These are phyloP conservation scores for Xerus inauris DNA, from an alignment of 2,113 vertebrate genomes.

Conservation along the genomic window DNA sequence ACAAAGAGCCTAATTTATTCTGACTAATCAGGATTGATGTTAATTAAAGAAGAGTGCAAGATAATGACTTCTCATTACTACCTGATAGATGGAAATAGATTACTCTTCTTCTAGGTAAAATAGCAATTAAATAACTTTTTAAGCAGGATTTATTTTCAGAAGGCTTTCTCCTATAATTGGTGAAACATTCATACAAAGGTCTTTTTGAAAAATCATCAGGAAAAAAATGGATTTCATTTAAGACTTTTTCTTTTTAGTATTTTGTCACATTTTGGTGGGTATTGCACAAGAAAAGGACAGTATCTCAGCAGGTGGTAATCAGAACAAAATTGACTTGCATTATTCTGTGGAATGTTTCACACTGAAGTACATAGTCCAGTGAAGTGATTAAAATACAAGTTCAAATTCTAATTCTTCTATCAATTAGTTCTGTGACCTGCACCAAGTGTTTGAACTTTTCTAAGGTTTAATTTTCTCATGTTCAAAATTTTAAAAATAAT, in stretches of 20 bases:
- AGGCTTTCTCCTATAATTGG: slow-evolving; percentile 79
- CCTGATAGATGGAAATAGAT: slow-evolving; percentile 87
- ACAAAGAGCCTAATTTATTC: slow-evolving; percentile 88
- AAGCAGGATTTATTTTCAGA: slow-evolving; percentile 81
- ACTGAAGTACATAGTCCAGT: slow-evolving; percentile 36
- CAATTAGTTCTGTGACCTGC: background rate
- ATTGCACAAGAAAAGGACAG: slow-evolving; percentile 19
- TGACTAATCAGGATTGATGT: slow-evolving; percentile 90
- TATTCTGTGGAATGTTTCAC: slow-evolving; percentile 30
- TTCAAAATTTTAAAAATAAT: background rate
- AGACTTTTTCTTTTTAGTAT: slow-evolving; percentile 53
- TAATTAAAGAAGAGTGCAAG: slow-evolving; percentile 89
- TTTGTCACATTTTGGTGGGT: slow-evolving; percentile 58
- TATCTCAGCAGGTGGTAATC: slow-evolving; percentile 48
- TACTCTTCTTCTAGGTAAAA: slow-evolving; percentile 88
- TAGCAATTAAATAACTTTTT: slow-evolving; percentile 87
- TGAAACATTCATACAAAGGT: slow-evolving; percentile 76
- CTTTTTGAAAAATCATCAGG: slow-evolving; percentile 61
- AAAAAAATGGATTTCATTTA: slow-evolving; percentile 69
- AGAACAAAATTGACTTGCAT: slow-evolving; percentile 44
- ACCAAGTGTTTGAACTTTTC: background rate
- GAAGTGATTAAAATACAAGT: slow-evolving; percentile 32
- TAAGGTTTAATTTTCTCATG: slow-evolving; percentile 24
- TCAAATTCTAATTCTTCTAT: slow-evolving; percentile 28
- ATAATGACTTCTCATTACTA: slow-evolving; percentile 90